Evolutionary conservation across 2,113 vertebrate species (phyloP), one percentile per base, ranked within the genome.

Genomic region (Ascaphus truei): DNA sequence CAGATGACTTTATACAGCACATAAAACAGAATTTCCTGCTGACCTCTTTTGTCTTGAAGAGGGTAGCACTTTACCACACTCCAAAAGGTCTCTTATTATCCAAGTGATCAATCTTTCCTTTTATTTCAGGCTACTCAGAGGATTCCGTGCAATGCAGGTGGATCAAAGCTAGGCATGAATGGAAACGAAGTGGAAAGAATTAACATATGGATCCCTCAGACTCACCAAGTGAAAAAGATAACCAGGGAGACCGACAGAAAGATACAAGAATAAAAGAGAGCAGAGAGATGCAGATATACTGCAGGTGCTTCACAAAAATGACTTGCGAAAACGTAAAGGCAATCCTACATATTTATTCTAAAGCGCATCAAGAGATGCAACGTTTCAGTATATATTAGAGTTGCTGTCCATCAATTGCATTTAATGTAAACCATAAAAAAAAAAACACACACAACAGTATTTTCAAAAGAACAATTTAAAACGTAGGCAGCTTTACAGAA

Each of bases 21-120:
- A 7, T 73, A 79, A 82, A 79, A 76, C 65, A 66, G 67, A 75
- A 53, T 53, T 27, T 77, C 55, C 75, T 71, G 36, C 57, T 61
- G 76, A 77, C 34, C 62, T 72, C 73, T 73, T 68, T 69, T 69
- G 56, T 69, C 66, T 69, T 16, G 43, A 30, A 69, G 66, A 60
- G 66, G 66, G 43, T 47, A 68, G 56, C 66, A 60, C 56, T 69
- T 60, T 69, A 69, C n/a, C 30, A 37, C 66, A 60, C 66, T 69
- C 52, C 55, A 69, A 60, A 68, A 69, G 66, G 53, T 29, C 22
- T 60, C 66, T 39, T 60, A 51, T 69, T 69, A 60, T 67, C 65
- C 73, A 27, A n/a, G 34, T 72, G 52, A 4, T 47, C 53, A 41
- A 66, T 0, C 0, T 30, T 72, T 43, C 45, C 66, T 71, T 75